Evolutionary conservation across 2,888 invertebrate genomes (phyloP).

Genomic region (Cetonia aurata): DNA sequence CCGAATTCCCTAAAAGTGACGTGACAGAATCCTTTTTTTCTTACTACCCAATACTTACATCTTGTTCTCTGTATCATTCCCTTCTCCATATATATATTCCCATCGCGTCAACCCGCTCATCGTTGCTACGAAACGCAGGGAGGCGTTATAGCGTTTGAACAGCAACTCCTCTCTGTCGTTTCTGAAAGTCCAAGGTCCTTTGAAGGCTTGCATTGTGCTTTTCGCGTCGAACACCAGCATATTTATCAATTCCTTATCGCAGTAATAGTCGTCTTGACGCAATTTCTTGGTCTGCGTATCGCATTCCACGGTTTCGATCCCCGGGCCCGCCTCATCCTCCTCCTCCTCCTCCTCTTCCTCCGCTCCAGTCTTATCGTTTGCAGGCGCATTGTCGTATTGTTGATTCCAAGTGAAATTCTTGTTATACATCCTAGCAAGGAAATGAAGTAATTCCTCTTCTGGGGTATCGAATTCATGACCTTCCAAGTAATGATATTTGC

Average conservation of each 20-base stretch:
- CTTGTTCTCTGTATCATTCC: conserved; percentile 59
- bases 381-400: conserved; percentile 68
- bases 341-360: conserved; percentile 10
- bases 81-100: conserved; percentile 79
- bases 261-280: conserved; percentile 81
- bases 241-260: conserved; percentile 87
- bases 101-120: conserved; percentile 91
- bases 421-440: conserved; percentile 76
- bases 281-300: conserved; percentile 66
- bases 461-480: conserved; percentile 80
- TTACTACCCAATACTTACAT: conserved; percentile 45
- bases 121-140: conserved; percentile 86
- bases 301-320: conserved; percentile 67
- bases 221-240: conserved; percentile 90
- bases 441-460: conserved; percentile 82
- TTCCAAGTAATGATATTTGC: conserved; percentile 87
- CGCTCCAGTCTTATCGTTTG: background rate
- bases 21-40: too few species aligned
- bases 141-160: conserved; percentile 78
- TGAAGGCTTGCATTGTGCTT: conserved; percentile 71
- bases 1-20: conserved; percentile 76
- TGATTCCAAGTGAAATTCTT: conserved; percentile 74
- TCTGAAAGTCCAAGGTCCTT: conserved; percentile 61
- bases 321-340: conserved; percentile 56
- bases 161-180: conserved; percentile 68